Evolutionary conservation across 2,113 vertebrate species (phyloP).

Genomic region (Gopherus evgoodei): DNA sequence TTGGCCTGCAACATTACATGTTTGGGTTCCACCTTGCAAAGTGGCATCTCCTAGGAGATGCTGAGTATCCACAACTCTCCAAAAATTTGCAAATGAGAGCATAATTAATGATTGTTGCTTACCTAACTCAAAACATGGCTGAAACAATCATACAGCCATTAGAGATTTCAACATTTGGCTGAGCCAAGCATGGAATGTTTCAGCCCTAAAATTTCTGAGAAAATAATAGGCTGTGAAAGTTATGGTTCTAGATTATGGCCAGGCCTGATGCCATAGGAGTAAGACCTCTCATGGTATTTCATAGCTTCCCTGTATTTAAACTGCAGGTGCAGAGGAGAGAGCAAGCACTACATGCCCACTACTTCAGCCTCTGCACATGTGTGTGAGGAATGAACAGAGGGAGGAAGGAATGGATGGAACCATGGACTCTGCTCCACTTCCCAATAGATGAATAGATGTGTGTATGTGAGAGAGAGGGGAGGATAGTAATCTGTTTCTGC

Average conservation of each 20-base stretch:
- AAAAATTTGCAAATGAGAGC: not conserved
- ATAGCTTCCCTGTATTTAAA: not conserved
- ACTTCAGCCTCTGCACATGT: not conserved
- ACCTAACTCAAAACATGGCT: not conserved
- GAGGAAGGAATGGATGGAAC: not conserved
- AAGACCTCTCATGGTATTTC: not conserved
- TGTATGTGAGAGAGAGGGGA: not conserved
- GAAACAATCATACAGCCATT: not conserved
- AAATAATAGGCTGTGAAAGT: not conserved
- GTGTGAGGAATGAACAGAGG: not conserved
- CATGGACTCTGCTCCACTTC: not conserved
- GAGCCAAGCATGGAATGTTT: not conserved
- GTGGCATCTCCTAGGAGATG: not conserved
- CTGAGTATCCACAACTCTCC: not conserved
- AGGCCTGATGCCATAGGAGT: not conserved
- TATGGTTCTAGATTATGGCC: not conserved
- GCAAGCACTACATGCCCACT: not conserved
- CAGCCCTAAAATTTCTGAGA: not conserved
- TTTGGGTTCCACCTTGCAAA: not conserved
- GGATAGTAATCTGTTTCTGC: not conserved
- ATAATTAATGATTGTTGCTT: not conserved
- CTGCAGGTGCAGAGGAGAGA: not conserved
- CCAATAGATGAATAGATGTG: not conserved
- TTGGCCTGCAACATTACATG: rapidly evolving
- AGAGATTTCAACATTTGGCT: not conserved